Evolutionary conservation across 2,113 vertebrate species (phyloP).

Genomic region (Neofelis nebulosa): DNA sequence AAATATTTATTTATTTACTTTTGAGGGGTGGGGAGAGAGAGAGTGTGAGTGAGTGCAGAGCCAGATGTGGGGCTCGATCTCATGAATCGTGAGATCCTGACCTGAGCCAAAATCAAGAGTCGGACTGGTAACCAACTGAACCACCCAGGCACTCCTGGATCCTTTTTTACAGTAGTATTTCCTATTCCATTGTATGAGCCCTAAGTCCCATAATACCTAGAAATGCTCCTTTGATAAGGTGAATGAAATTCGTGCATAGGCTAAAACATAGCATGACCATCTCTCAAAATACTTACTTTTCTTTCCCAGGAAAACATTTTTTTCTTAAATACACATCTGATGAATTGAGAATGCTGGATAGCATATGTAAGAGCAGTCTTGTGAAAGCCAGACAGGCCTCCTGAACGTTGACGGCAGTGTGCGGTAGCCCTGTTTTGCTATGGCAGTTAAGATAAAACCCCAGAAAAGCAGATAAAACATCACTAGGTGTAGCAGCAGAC

Average conservation of each 20-base stretch:
- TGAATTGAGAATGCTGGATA: not conserved
- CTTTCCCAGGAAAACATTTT: not conserved
- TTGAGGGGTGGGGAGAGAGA: too few relatives aligned
- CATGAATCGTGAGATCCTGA: too few relatives aligned
- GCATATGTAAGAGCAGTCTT: not conserved
- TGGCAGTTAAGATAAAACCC: constrained; percentile 40
- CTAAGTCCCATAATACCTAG: not conserved
- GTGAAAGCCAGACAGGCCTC: not conserved
- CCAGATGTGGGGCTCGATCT: too few relatives aligned
- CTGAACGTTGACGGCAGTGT: not conserved
- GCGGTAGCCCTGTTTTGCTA: constrained; percentile 35
- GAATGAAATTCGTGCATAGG: not conserved
- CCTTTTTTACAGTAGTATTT: not conserved
- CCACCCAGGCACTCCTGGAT: too few relatives aligned
- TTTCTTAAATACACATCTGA: not conserved
- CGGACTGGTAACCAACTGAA: too few relatives aligned
- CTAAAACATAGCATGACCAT: constrained; percentile 37
- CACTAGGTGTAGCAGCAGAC: not conserved
- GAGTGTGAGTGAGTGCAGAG: too few relatives aligned
- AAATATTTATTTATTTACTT: too few relatives aligned
- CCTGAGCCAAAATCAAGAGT: too few relatives aligned
- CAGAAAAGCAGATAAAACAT: constrained; percentile 44
- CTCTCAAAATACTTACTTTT: constrained; percentile 38
- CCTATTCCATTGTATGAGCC: not conserved
- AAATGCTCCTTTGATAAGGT: not conserved